Evolutionary conservation across 2,888 invertebrate species (phyloP), one percentile per base, ranked within the genome.

Genomic region (Mactromeris polynyma): DNA sequence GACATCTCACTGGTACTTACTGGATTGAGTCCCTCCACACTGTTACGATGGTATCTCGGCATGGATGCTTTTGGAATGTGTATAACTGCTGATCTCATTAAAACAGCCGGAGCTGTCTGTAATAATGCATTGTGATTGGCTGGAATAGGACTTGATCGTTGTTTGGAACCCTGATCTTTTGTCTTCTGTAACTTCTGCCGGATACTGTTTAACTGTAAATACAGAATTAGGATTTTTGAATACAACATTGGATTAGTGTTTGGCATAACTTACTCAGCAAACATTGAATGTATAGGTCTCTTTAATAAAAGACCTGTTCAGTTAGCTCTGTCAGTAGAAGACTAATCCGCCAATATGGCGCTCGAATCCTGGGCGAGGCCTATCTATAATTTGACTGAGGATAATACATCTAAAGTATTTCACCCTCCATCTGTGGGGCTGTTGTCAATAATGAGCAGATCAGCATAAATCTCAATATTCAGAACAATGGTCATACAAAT

Each of bases 1-100:
- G 26, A 26, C 26, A 51, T 1, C 11, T 51, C 26, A n/a, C 26
- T 79, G 14, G n/a, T 26, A 93, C 95, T 93, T 89, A 97, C 98
- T 96, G 98, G 98, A 97, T 98, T 98, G 33, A 98, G 97, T 36
- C 98, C 98, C 97, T 98, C 98, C 21, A 98, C 98, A 77, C 98
- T 98, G 92, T 98, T 98, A 85, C 98, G 97, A 96, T 98, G 98
- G 87, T 98, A 98, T 95, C 98, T 97, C 31, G 96, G 97, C 92
- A 95, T 93, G 54, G 88, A 97, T 93, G 93, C 87, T 95, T 97
- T 97, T 92, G 97, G 97, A 96, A 97, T 97, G 96, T 97, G 97
- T 89, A 97, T 90, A 97, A 97, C 96, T 87, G 89, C 80, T 84
- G 93, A 81, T 87, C 89, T 88, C 93, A 94, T 88, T 89, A 93